These are phyloP conservation scores for Apamea sordens DNA, from an alignment of 2,888 invertebrate genomes.

Conservation along the genomic window DNA sequence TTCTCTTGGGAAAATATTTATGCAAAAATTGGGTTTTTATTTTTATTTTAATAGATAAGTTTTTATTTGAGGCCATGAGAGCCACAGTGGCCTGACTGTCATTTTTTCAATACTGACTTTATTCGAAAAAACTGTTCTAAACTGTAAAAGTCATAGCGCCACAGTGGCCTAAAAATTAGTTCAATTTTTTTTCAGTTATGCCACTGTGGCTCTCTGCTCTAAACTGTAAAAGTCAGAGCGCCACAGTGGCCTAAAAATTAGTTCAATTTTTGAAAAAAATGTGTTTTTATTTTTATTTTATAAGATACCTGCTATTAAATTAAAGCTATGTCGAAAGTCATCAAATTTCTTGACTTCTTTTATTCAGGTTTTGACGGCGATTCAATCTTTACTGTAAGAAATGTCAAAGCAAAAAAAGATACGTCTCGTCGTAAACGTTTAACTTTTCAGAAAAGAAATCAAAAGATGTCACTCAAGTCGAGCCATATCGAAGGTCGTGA, in stretches of 20 bases:
- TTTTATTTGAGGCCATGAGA: no score
- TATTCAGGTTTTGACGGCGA: neutral
- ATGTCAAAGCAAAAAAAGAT: neutral
- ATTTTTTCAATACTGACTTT: no score
- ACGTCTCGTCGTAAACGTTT: slow-evolving; percentile 4
- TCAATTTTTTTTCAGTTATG: no score
- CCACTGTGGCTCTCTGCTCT: no score
- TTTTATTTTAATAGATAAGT: neutral
- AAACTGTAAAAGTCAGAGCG: no score
- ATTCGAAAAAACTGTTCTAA: no score
- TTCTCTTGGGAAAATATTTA: neutral
- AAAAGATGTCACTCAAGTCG: slow-evolving; percentile 60
- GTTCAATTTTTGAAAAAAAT: no score
- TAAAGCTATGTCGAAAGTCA: neutral
- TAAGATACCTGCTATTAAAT: neutral
- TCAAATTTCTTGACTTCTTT: neutral
- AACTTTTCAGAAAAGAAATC: slow-evolving; percentile 43
- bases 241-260: no score
- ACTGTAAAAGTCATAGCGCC: no score
- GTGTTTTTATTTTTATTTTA: neutral
- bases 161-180: no score
- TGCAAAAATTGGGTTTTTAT: neutral
- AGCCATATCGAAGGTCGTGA: slow-evolving; percentile 67
- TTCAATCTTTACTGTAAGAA: neutral
- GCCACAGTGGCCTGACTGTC: no score